Evolutionary conservation across 2,113 vertebrate species (phyloP).

Genomic region (Poeciliopsis prolifica): DNA sequence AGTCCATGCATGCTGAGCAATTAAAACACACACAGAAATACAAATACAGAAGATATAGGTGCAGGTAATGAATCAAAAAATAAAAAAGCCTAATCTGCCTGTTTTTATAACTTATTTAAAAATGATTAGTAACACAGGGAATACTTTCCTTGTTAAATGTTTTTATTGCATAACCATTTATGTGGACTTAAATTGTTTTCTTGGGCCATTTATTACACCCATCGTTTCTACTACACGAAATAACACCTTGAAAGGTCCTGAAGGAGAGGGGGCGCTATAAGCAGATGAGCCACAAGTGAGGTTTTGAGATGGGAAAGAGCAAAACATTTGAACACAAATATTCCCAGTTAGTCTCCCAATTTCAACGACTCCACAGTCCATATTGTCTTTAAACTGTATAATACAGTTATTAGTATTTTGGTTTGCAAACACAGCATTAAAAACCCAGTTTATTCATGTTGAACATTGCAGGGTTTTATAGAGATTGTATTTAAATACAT

Average conservation of each 20-base stretch:
- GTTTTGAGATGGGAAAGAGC: neutral
- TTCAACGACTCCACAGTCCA: too few relatives aligned
- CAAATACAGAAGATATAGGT: neutral
- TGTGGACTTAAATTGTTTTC: neutral
- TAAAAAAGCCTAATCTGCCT: neutral
- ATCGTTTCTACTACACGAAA: neutral
- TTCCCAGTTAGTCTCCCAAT: neutral
- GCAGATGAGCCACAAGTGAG: neutral
- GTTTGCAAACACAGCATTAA: too few relatives aligned
- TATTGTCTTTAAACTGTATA: too few relatives aligned
- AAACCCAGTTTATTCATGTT: too few relatives aligned
- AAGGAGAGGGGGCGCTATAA: neutral
- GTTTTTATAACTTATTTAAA: neutral
- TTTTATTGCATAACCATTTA: neutral
- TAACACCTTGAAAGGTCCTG: neutral
- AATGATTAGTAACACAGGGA: neutral
- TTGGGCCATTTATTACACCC: neutral
- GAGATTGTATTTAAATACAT: too few relatives aligned
- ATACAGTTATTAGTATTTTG: neutral
- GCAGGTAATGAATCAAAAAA: constrained; percentile 8
- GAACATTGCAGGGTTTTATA: too few relatives aligned
- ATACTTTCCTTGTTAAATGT: neutral
- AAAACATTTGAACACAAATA: neutral
- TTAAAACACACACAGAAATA: constrained; percentile 24
- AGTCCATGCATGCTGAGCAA: constrained; percentile 47